Conservation (phyloP, 2,797 vertebrate genomes). For the Syngnathus rostellatus region DNA sequence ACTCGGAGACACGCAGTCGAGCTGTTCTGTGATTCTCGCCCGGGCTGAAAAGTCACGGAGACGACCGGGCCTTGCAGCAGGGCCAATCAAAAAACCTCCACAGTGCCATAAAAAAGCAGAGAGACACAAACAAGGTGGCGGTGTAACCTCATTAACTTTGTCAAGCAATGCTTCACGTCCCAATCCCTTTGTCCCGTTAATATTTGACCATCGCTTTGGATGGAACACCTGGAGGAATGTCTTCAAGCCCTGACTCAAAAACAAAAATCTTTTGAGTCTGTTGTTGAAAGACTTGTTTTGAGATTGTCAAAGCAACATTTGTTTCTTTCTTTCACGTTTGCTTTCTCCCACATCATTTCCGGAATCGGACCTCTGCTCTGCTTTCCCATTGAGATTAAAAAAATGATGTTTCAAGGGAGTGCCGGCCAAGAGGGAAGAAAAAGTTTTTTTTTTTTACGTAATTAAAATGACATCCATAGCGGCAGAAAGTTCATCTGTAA, state of each 20-base stretch:
- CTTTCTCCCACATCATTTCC: background rate
- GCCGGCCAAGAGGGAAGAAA: no score
- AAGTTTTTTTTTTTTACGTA: no score
- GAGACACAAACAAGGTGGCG: slow-evolving; percentile 49
- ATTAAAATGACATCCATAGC: no score
- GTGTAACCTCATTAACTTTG: slow-evolving; percentile 62
- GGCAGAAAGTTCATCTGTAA: no score
- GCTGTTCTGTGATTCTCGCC: slow-evolving; percentile 51
- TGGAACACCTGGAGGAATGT: slow-evolving; percentile 7
- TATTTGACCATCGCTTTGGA: slow-evolving; percentile 22
- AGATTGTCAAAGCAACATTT: background rate
- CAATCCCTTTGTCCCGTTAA: slow-evolving; percentile 30
- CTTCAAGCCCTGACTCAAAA: background rate
- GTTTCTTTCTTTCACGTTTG: background rate
- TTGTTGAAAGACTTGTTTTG: background rate
- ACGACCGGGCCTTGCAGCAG: slow-evolving; percentile 32
- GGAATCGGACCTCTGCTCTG: background rate
- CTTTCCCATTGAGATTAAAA: no score
- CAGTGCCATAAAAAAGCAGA: slow-evolving; percentile 44
- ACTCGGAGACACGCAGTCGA: slow-evolving; percentile 13
- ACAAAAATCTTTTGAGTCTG: background rate
- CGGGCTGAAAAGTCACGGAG: slow-evolving; percentile 61
- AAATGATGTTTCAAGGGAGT: no score
- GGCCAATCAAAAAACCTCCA: slow-evolving; percentile 60
- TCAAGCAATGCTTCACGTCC: slow-evolving; percentile 35